These are phyloP conservation scores for Lissocephala sabroskyi DNA, from an alignment of 2,888 invertebrate genomes.

Conservation along the genomic window DNA sequence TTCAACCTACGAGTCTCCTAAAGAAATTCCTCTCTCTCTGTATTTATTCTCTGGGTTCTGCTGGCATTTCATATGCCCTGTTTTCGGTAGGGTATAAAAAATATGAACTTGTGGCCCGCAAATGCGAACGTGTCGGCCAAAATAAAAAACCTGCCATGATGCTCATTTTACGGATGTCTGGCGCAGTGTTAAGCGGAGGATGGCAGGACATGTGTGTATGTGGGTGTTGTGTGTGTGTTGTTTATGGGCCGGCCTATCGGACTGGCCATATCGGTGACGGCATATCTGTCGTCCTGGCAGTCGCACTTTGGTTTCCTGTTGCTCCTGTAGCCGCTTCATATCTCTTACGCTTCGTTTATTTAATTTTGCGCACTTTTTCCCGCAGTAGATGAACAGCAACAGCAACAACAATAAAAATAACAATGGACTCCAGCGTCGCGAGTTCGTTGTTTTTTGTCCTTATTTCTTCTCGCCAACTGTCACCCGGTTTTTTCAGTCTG, in stretches of 20 bases:
- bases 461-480: not conserved
- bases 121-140: conserved; percentile 11
- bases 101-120: conserved; percentile 5
- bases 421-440: not conserved
- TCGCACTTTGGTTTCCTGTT: conserved; percentile 20
- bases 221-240: conserved; percentile 9
- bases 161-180: conserved; percentile 9
- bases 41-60: too few relatives aligned
- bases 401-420: too few relatives aligned
- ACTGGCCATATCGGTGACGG: conserved; percentile 24
- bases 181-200: conserved; percentile 6
- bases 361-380: conserved; percentile 44
- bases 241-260: conserved; percentile 17
- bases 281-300: conserved; percentile 16
- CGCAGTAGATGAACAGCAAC: too few relatives aligned
- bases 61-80: too few relatives aligned
- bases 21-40: too few relatives aligned
- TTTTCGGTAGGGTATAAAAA: too few relatives aligned
- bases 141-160: conserved; percentile 1
- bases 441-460: not conserved
- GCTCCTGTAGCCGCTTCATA: conserved; percentile 20
- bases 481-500: not conserved
- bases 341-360: conserved; percentile 61
- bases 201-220: not conserved
- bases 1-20: too few relatives aligned